Percentiles rank a stretch among this genome's conserved stretches.
Evolutionary conservation across 2,797 vertebrate species (phyloP).

Genomic region (Acipenser oxyrinchus): DNA sequence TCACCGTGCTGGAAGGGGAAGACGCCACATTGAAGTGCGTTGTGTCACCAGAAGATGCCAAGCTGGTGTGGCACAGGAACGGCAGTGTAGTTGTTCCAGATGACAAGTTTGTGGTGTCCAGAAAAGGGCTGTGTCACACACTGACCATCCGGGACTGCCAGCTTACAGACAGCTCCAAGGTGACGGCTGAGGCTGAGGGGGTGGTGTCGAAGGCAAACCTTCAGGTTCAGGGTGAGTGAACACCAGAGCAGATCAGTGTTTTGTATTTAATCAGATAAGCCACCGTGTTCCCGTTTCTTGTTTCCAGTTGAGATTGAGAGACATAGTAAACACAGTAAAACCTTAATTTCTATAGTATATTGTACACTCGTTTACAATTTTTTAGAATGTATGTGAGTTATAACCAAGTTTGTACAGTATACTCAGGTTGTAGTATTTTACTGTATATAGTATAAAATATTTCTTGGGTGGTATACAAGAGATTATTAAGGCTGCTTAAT

Average conservation of each 20-base stretch:
- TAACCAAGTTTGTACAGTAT: no score
- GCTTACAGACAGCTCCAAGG: constrained; percentile 58
- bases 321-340: no score
- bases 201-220: constrained; percentile 71
- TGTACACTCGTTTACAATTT: no score
- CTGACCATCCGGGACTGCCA: constrained; percentile 70
- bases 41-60: constrained; percentile 76
- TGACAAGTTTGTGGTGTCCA: constrained; percentile 52
- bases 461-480: no score
- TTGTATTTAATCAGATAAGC: no score
- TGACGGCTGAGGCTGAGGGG: constrained; percentile 75
- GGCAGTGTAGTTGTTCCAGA: constrained; percentile 45
- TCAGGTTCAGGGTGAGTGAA: constrained; percentile 78
- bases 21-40: constrained; percentile 82
- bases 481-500: no score
- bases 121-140: constrained; percentile 72
- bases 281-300: no score
- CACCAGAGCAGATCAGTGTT: neutral
- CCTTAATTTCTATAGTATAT: no score
- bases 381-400: no score
- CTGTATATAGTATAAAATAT: no score
- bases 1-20: constrained; percentile 83
- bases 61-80: constrained; percentile 69
- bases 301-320: no score
- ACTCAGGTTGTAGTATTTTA: no score